Evolutionary conservation across 64 coral and sea anemone genomes (phyloP).

Genomic region (Actinia tenebrosa): DNA sequence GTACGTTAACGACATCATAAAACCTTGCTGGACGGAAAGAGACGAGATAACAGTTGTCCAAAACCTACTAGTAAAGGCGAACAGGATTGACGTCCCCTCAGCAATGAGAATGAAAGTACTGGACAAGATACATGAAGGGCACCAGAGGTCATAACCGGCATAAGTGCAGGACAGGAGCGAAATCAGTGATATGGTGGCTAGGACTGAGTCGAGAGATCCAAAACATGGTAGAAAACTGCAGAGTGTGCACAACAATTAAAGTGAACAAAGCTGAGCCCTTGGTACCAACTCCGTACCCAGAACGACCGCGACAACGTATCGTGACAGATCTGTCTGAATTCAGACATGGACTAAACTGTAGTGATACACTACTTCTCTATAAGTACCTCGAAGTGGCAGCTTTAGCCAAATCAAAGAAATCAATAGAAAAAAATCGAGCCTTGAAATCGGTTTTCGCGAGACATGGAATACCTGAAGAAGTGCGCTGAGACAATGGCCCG

Average conservation of each 20-base stretch:
- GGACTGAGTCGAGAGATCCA: conserved; percentile 23
- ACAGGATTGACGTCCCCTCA: conserved; percentile 16
- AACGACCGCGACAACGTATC: conserved; percentile 22
- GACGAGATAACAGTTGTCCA: conserved; percentile 25
- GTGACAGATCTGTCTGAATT: conserved; percentile 29
- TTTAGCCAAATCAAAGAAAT: neutral
- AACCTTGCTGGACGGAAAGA: conserved; percentile 47
- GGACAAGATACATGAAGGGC: conserved; percentile 36
- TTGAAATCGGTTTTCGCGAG: conserved; percentile 42
- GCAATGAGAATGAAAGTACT: conserved; percentile 31
- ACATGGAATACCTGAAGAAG: conserved; percentile 40
- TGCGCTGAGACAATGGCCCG: conserved; percentile 47
- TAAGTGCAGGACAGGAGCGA: conserved; percentile 42
- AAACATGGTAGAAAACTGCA: conserved; percentile 22
- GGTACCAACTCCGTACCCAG: conserved; percentile 12
- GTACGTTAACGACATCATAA: neutral
- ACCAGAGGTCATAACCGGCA: conserved; percentile 13
- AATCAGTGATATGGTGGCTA: conserved; percentile 41
- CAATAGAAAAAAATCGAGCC: conserved; percentile 5
- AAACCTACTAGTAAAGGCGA: conserved; percentile 26
- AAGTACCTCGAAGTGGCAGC: conserved; percentile 28
- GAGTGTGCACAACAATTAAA: neutral
- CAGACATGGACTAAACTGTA: too few species aligned
- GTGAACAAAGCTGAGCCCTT: conserved; percentile 17
- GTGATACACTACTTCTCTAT: neutral